Percentiles rank a stretch among this genome's conserved stretches.
phyloP scores from a whole-genome alignment of 2,888 invertebrate genomes.

The Nomada ruficornis region DNA sequence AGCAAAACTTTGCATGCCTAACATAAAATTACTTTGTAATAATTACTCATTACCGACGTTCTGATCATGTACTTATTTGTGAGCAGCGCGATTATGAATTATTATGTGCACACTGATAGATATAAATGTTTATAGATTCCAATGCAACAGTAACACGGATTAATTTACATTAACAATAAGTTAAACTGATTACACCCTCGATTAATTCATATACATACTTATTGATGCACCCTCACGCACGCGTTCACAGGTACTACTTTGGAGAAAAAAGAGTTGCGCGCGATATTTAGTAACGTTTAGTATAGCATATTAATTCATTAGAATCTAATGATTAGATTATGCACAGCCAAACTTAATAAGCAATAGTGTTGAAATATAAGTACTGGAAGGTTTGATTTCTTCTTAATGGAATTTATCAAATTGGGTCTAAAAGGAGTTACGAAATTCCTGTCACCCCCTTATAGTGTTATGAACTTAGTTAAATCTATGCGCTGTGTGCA shows the following conservation, averaged over 20 bases:
- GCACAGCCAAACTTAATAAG: slow-evolving; percentile 17
- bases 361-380: not conserved
- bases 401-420: slow-evolving; percentile 17
- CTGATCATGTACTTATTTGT: slow-evolving; percentile 12
- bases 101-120: slow-evolving; percentile 18
- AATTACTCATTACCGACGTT: not conserved
- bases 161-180: slow-evolving; percentile 41
- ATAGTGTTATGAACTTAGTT: not conserved
- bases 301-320: slow-evolving; percentile 1
- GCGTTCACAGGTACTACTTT: not conserved
- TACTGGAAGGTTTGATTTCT: slow-evolving; percentile 24
- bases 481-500: not conserved
- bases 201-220: not conserved
- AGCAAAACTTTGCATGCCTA: too few relatives aligned
- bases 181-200: slow-evolving; percentile 8
- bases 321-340: not conserved
- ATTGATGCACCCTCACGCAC: not conserved
- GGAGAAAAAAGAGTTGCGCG: not conserved
- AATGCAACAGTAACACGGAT: slow-evolving; percentile 29
- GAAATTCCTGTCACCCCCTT: not conserved
- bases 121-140: slow-evolving; percentile 21
- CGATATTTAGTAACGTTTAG: not conserved
- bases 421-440: not conserved
- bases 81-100: not conserved
- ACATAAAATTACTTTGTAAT: not conserved